Evolutionary conservation across 2,888 invertebrate species (phyloP).

Genomic region (Brenthis ino): DNA sequence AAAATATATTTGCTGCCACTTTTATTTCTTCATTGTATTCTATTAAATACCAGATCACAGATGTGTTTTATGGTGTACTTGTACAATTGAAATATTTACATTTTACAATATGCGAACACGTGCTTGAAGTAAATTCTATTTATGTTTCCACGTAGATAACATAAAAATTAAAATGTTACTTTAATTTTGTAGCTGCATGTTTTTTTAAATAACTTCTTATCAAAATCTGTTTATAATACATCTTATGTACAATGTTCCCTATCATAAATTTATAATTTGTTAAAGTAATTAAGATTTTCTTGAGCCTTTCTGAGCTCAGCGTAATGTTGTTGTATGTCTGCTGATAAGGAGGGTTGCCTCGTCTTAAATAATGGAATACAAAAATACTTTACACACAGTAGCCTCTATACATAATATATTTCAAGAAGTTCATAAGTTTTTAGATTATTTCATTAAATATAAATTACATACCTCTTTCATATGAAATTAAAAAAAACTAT

Average conservation of each 20-base stretch:
- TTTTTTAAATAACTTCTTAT: conserved; percentile 11
- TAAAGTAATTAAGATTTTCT: conserved; percentile 17
- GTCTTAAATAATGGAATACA: neutral
- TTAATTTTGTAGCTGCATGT: too few relatives aligned
- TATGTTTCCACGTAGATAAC: neutral
- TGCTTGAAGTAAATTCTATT: conserved; percentile 1
- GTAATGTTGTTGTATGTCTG: conserved; percentile 12
- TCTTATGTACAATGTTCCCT: conserved; percentile 5
- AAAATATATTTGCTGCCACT: conserved; percentile 14
- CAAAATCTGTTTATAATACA: conserved; percentile 12
- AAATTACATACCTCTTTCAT: too few relatives aligned
- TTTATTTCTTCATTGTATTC: conserved; percentile 7
- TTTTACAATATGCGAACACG: neutral
- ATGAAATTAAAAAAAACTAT: too few relatives aligned
- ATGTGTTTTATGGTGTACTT: conserved; percentile 7
- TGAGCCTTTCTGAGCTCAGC: conserved; percentile 15
- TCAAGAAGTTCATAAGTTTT: too few relatives aligned
- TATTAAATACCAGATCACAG: conserved; percentile 14
- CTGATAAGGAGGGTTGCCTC: conserved; percentile 12
- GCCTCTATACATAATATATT: too few relatives aligned
- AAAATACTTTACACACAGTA: too few relatives aligned
- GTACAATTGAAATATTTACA: neutral
- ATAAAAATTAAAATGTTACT: too few relatives aligned
- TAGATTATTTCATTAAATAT: too few relatives aligned
- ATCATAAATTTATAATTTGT: conserved; percentile 16